Evolutionary conservation across 1,140 invertebrate species (phyloP).

Genomic region (Onthophagus taurus): DNA sequence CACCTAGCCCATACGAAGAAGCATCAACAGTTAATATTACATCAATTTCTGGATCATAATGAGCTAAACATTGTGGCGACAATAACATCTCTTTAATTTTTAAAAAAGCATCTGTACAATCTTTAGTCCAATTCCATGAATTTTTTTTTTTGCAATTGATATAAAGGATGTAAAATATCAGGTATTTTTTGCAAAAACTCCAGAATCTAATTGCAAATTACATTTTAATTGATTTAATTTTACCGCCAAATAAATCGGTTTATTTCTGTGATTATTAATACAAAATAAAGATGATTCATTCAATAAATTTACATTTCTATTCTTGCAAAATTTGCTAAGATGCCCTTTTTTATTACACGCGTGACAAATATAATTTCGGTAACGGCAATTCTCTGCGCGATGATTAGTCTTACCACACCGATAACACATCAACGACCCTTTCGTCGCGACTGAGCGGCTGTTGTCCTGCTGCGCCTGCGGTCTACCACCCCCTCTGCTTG

Average conservation of each 20-base stretch:
- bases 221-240: too few species aligned
- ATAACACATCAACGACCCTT: neutral
- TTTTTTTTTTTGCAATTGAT: conserved; percentile 6
- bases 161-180: neutral
- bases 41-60: conserved; percentile 7
- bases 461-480: neutral
- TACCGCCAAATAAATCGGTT: too few species aligned
- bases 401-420: neutral
- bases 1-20: neutral
- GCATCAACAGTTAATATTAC: conserved; percentile 6
- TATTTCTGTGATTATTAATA: too few species aligned
- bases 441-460: neutral
- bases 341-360: conserved; percentile 17
- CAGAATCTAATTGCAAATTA: too few species aligned
- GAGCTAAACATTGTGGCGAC: neutral
- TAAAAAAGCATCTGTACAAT: conserved; percentile 4
- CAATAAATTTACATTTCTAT: too few species aligned
- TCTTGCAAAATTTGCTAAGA: conserved; percentile 19
- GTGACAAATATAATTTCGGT: neutral
- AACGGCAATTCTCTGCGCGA: neutral
- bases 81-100: conserved; percentile 3
- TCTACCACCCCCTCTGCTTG: neutral
- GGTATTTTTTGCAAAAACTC: conserved; percentile 8
- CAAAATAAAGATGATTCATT: too few species aligned
- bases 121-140: conserved; percentile 3